Evolutionary conservation across 1,140 invertebrate species (phyloP).

Genomic region (Drosophila pachea): DNA sequence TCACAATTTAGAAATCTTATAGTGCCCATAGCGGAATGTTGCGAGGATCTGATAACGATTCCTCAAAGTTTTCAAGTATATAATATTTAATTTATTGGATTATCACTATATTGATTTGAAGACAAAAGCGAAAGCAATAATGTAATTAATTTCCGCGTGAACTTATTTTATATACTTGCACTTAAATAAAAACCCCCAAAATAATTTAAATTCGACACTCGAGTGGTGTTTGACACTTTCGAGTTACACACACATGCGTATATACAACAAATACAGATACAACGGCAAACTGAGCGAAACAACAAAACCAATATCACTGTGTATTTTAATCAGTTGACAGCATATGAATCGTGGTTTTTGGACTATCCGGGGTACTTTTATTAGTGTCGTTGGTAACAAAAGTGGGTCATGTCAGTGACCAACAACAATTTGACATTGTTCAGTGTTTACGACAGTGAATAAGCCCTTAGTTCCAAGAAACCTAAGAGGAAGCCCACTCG

Average conservation of each 20-base stretch:
- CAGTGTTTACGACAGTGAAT: slow-evolving; percentile 5
- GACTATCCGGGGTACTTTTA: slow-evolving; percentile 24
- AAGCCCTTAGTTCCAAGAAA: slow-evolving; percentile 21
- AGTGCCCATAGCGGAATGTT: background rate
- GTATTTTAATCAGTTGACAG: slow-evolving; percentile 8
- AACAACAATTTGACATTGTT: background rate
- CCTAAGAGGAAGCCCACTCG: background rate
- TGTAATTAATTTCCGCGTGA: slow-evolving; percentile 22
- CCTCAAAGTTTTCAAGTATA: background rate
- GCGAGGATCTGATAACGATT: background rate
- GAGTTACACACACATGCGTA: background rate
- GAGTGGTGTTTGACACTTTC: slow-evolving; percentile 35
- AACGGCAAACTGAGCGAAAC: no score
- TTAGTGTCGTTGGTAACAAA: slow-evolving; percentile 6
- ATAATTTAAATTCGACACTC: slow-evolving; percentile 45
- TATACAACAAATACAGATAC: slow-evolving; percentile 5
- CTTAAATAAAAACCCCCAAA: slow-evolving; percentile 56
- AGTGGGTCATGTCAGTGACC: slow-evolving; percentile 22
- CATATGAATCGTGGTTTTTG: background rate
- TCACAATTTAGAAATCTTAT: no score
- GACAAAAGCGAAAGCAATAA: slow-evolving; percentile 4
- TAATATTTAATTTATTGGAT: slow-evolving; percentile 14
- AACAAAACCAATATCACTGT: slow-evolving; percentile 1
- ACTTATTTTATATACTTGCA: slow-evolving; percentile 38
- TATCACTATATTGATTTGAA: slow-evolving; percentile 37